Conservation (phyloP, 2,888 invertebrate species). For the Tanypteryx hageni region DNA sequence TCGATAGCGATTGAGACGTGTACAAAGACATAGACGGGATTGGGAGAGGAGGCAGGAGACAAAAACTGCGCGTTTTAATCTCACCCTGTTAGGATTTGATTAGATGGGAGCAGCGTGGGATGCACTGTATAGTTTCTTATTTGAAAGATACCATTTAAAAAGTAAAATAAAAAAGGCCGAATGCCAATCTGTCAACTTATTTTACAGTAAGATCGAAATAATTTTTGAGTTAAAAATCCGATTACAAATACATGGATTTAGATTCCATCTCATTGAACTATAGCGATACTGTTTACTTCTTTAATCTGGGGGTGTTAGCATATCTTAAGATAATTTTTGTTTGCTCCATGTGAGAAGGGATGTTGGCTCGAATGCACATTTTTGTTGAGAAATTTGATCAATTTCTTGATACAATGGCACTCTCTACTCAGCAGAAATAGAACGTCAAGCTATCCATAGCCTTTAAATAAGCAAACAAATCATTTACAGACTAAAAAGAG, state of each 20-base stretch:
- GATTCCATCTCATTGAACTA: not conserved
- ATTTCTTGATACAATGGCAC: too few relatives aligned
- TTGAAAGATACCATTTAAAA: not conserved
- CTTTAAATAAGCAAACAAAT: too few relatives aligned
- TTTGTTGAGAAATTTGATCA: too few relatives aligned
- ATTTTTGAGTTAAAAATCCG: not conserved
- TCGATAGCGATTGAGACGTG: not conserved
- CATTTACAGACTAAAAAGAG: too few relatives aligned
- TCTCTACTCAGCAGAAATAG: too few relatives aligned
- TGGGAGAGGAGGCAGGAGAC: not conserved
- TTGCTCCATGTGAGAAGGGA: too few relatives aligned
- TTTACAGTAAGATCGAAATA: not conserved
- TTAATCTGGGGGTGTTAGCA: too few relatives aligned
- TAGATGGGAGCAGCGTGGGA: not conserved
- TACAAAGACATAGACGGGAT: not conserved
- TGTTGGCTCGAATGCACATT: too few relatives aligned
- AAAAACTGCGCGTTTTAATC: not conserved
- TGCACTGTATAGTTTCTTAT: not conserved
- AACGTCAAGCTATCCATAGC: too few relatives aligned
- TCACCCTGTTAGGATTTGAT: constrained; percentile 1
- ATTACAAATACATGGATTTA: not conserved
- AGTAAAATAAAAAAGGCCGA: not conserved
- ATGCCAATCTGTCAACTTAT: not conserved
- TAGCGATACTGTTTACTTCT: not conserved
- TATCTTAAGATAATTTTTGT: too few relatives aligned